Base-by-base conservation (phyloP, 2,888 invertebrate genomes). In the Drosophila hawaiiensis region DNA sequence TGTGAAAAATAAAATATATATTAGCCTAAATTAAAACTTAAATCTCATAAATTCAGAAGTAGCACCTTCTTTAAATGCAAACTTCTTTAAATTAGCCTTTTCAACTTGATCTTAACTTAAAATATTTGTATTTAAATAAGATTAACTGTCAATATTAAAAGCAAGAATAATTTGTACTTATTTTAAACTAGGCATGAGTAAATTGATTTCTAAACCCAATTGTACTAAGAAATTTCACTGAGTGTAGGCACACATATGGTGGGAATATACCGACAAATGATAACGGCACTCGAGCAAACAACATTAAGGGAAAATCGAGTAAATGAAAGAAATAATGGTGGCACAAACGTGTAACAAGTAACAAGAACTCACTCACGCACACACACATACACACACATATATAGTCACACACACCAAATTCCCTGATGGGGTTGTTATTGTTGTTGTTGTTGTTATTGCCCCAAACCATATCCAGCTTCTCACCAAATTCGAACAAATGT, bases 271-370 rank as follows among this genome's bases (percentile, higher is more conserved):
- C 84, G 73, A 87, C 88, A 84, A 87, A 89, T 89, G 85, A 87
- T 89, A 87, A 89, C 85, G 89, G 81, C 86, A 83, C 89, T 88
- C 83, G 84, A 79, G 89, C 89, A 84, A 87, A 87, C 84, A 87
- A 87, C 88, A 87, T 89, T 89, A 84, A 87, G 87, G 83, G 88
- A 89, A 84, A 87, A 89, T 87, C 76, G 82, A 87, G 89, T 87
- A 87, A 89, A 87, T 89, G 83, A 89, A 87, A 78, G 78, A 78
- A 82, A 83, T 89, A 87, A 87, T 84, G 87, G 80, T 69, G 73
- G 83, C 82, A 83, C 72, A 80, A 82, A 58, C 31, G 58, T 58
- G 58, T 89, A 89, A 82, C 84, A 78, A 72, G 80, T 73, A 84
- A 79, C 76, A 85, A 78, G 56, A 78, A 80, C 64, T 59, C 79